These are phyloP conservation scores for Polyodon spathula DNA, from an alignment of 2,113 vertebrate species.

Conservation along the genomic window DNA sequence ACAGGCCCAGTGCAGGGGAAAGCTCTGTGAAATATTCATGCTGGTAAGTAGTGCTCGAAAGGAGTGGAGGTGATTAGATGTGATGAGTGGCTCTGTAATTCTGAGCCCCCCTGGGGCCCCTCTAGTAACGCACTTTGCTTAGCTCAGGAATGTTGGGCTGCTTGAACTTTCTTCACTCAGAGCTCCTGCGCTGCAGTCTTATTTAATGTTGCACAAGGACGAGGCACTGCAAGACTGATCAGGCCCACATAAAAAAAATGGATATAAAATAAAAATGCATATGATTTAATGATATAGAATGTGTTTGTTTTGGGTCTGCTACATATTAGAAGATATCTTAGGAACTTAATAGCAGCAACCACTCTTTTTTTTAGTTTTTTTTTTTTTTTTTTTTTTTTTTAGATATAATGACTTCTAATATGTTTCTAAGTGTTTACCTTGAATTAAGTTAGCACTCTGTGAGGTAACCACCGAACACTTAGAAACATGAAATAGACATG, in stretches of 20 bases:
- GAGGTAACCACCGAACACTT: too few species aligned
- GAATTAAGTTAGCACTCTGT: too few species aligned
- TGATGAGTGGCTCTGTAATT: constrained; percentile 20
- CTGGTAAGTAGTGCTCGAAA: constrained; percentile 24
- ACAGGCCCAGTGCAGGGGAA: constrained; percentile 19
- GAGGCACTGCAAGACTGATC: constrained; percentile 31
- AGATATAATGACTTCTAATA: too few species aligned
- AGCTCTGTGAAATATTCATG: constrained; percentile 33
- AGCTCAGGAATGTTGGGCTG: constrained; percentile 5
- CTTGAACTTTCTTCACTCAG: neutral
- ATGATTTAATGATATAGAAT: neutral
- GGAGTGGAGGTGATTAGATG: constrained; percentile 22
- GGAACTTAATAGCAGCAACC: too few species aligned
- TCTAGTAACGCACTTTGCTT: constrained; percentile 12
- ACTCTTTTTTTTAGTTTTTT: too few species aligned
- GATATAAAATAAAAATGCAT: neutral
- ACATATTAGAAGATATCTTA: too few species aligned
- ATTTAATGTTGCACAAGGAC: constrained; percentile 24
- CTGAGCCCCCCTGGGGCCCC: constrained; percentile 7
- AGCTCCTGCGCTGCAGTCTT: neutral
- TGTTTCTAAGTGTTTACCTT: too few species aligned
- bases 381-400: too few species aligned
- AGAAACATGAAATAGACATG: too few species aligned
- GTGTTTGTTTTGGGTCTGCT: neutral
- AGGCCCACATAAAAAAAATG: neutral